phyloP scores from a whole-genome alignment of 2,888 invertebrate species.

The Phania funesta region DNA sequence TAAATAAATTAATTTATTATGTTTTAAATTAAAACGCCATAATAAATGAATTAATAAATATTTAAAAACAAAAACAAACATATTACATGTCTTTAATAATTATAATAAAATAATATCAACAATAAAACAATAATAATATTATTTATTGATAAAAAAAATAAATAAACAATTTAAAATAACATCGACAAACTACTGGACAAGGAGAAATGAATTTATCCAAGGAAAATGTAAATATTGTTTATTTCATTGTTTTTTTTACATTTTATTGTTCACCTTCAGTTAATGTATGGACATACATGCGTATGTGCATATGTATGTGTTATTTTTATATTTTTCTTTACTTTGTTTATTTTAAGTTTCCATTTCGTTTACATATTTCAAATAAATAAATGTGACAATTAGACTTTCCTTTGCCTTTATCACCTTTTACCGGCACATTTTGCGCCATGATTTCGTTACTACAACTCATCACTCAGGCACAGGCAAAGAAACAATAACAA shows the following conservation, averaged over 20 bases:
- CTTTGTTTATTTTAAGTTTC: constrained; percentile 30
- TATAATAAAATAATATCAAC: constrained; percentile 1
- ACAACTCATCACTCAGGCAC: too few species aligned
- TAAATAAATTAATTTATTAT: constrained; percentile 4
- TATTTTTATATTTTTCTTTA: constrained; percentile 13
- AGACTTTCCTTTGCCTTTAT: constrained; percentile 39
- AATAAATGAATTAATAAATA: constrained; percentile 3
- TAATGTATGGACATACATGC: constrained; percentile 41
- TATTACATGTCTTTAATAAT: constrained; percentile 13
- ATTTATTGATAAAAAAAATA: background rate
- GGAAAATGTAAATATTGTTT: constrained; percentile 68
- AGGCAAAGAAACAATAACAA: too few species aligned
- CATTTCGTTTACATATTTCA: constrained; percentile 25
- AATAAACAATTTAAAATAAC: background rate
- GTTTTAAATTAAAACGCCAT: constrained; percentile 30
- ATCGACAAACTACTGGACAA: constrained; percentile 48
- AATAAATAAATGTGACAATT: constrained; percentile 38
- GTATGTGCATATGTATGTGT: too few species aligned
- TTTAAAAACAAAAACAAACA: background rate
- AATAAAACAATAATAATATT: constrained; percentile 11
- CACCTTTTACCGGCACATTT: background rate
- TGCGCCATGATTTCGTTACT: too few species aligned
- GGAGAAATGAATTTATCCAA: constrained; percentile 69
- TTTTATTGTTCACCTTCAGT: constrained; percentile 58
- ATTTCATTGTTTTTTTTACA: constrained; percentile 27